Base-by-base conservation (phyloP, 2,113 vertebrate genomes). In the Actenoides lindsayi region DNA sequence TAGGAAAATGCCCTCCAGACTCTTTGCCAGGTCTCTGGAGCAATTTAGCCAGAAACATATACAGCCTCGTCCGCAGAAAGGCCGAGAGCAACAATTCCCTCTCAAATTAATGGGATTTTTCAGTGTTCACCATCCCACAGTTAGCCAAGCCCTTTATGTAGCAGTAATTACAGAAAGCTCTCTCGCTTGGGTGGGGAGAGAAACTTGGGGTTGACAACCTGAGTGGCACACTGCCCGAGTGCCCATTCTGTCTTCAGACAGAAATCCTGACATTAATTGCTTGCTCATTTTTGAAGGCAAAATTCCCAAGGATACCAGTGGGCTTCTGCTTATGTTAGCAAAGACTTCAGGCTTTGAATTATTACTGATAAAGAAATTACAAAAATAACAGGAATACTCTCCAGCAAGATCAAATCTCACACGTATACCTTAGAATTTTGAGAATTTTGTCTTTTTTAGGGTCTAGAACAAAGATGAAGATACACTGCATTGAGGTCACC, bases 1-100 rank as follows among this genome's bases (percentile, higher is more conserved):
- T 83, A 94, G 94, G 94, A 97, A 97, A 96, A 97, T 92, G 82
- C 92, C 94, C 96, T 94, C 67, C 79, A 90, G 93, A 90, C 68
- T 60, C 75, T 76, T 69, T 76, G n/a, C 31, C 59, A 94, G 75
- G 59, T 90, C 85, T 96, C 79, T 90, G 87, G 75, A 94, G 85
- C 90, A 95, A 95, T 87, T 79, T 42, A 89, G 67, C 63, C 62
- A 85, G 84, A 87, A 94, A 71, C 53, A 93, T 93, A 96, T 76
- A 96, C 63, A 95, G 79, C 23, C 27, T 88, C 30, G 37, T 80
- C 75, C 64, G 93, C 31, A 88, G 63, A 90, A 95, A 88, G 54
- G 63, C 68, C 12, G 8, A 88, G 41, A 65, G 71, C 16, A 3
- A 84, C 81, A 87, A 64, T n/a, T 81, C 54, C 21, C n/a, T 83